These are phyloP conservation scores for Callaeas wilsoni DNA, from an alignment of 2,113 vertebrate species.

Conservation along the genomic window DNA sequence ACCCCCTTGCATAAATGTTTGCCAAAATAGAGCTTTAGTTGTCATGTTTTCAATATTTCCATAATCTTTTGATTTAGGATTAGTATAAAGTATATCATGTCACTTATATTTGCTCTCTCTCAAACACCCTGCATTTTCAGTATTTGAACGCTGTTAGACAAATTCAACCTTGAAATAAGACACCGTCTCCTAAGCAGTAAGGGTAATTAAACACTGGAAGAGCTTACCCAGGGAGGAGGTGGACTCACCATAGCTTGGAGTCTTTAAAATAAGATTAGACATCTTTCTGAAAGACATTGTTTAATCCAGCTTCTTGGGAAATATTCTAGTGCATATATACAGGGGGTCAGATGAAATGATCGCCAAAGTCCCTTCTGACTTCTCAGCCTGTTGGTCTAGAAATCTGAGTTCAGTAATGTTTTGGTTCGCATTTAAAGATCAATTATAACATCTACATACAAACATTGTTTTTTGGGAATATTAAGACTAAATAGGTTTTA, in stretches of 20 bases:
- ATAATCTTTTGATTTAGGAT: slow-evolving; percentile 65
- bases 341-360: background rate
- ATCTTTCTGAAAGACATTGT: slow-evolving; percentile 20
- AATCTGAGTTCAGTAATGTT: background rate
- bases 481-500: background rate
- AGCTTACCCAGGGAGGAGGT: slow-evolving; percentile 18
- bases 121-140: background rate
- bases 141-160: slow-evolving; percentile 46
- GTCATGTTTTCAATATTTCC: slow-evolving; percentile 48
- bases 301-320: background rate
- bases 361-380: background rate
- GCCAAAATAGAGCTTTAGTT: slow-evolving; percentile 23
- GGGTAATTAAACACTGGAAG: slow-evolving; percentile 51
- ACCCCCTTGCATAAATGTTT: slow-evolving; percentile 25
- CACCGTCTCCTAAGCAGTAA: slow-evolving; percentile 20
- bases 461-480: background rate
- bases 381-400: background rate
- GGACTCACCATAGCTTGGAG: slow-evolving; percentile 2
- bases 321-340: background rate
- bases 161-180: slow-evolving; percentile 60
- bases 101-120: slow-evolving; percentile 48
- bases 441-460: background rate
- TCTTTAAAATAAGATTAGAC: slow-evolving; percentile 39
- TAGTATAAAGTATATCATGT: slow-evolving; percentile 49
- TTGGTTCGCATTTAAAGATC: background rate